Evolutionary conservation across 2,797 vertebrate genomes (phyloP).

Genomic region (Chelidonichthys spinosus): DNA sequence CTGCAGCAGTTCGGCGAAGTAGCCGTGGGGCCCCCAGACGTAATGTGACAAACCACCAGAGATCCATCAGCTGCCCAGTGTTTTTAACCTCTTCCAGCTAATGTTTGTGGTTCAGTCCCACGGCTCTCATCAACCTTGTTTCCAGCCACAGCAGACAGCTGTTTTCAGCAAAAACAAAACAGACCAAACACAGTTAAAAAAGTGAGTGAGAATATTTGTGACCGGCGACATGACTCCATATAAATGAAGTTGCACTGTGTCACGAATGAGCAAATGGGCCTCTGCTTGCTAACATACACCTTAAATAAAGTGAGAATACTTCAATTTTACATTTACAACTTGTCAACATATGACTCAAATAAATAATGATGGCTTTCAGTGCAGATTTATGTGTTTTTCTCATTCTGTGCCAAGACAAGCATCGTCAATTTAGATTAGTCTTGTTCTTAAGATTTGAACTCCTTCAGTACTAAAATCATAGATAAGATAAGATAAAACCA

Average conservation of each 20-base stretch:
- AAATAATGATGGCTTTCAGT: background rate
- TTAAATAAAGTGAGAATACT: conserved; percentile 3
- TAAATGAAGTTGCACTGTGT: background rate
- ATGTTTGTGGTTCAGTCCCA: background rate
- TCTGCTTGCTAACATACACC: background rate
- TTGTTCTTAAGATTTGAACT: background rate
- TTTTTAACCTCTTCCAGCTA: background rate
- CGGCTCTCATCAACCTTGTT: background rate
- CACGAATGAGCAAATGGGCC: background rate
- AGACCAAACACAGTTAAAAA: background rate
- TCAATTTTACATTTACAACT: conserved; percentile 1
- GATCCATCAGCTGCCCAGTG: background rate
- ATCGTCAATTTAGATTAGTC: background rate
- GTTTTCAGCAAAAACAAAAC: background rate
- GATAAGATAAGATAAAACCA: background rate
- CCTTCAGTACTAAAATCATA: too few relatives aligned
- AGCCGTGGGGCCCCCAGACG: too few relatives aligned
- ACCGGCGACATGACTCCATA: background rate
- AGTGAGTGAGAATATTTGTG: background rate
- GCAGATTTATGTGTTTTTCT: background rate
- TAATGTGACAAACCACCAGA: background rate
- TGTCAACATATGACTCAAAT: background rate
- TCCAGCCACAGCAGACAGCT: background rate
- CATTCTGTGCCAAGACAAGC: background rate
- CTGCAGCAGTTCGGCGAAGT: too few relatives aligned